Conservation (phyloP, 1,140 invertebrate genomes). For the Brachionus sp. region DNA sequence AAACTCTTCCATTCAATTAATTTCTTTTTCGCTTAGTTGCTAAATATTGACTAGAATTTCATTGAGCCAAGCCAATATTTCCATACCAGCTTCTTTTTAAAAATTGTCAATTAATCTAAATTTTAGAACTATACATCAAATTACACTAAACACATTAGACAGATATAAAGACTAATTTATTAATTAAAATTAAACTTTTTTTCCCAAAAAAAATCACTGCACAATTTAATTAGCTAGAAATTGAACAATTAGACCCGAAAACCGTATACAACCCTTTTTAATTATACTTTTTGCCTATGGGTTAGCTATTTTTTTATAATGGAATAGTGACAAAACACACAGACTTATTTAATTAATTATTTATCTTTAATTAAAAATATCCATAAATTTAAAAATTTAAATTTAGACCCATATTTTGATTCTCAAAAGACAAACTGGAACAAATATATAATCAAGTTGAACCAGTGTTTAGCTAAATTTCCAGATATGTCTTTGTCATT, state of each 20-base stretch:
- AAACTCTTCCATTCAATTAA: constrained; percentile 33
- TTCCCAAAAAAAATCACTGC: not conserved
- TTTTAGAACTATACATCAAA: not conserved
- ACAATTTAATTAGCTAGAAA: not conserved
- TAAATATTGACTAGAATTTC: constrained; percentile 7
- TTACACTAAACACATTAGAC: not conserved
- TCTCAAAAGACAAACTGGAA: not conserved
- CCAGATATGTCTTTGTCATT: not conserved
- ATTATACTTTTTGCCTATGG: not conserved
- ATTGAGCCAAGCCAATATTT: not conserved
- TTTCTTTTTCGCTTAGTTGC: not conserved
- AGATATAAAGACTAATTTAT: not conserved
- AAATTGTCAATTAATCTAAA: not conserved
- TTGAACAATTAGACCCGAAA: not conserved
- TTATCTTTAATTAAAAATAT: not conserved
- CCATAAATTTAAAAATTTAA: not conserved
- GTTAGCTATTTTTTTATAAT: not conserved
- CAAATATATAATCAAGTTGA: not conserved
- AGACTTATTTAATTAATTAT: not conserved
- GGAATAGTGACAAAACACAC: not conserved
- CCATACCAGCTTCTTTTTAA: not conserved
- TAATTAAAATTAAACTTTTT: not conserved
- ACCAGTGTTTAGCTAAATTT: not conserved
- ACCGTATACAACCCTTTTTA: not conserved
- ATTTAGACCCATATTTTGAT: not conserved